A percentile compares a stretch with the other conserved stretches of the same genome.
Conservation (phyloP, 35 echinoderm and acorn worm genomes). For the Ophiothrix spiculata region DNA sequence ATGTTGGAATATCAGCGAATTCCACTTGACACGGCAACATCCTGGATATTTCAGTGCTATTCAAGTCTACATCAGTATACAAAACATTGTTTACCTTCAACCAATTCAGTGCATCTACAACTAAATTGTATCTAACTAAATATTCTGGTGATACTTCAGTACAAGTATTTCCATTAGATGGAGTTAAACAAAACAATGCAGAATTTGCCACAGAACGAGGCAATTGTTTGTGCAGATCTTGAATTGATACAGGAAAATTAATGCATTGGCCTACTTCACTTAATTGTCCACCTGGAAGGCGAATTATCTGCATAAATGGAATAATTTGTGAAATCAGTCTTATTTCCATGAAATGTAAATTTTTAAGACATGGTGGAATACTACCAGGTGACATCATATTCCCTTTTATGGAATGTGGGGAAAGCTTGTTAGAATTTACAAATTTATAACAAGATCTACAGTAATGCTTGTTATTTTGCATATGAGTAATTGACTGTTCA, state of each 20-base stretch:
- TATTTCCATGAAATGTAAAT: background rate
- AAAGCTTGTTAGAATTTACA: too few species aligned
- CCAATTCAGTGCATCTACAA: background rate
- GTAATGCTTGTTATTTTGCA: too few species aligned
- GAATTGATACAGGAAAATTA: background rate
- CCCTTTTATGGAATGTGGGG: too few species aligned
- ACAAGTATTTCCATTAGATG: background rate
- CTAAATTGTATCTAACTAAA: background rate
- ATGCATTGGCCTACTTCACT: background rate
- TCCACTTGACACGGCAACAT: too few species aligned
- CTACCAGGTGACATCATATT: background rate
- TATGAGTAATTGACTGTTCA: too few species aligned
- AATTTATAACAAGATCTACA: too few species aligned
- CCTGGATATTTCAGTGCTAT: background rate
- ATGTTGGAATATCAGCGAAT: background rate
- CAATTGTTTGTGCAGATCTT: background rate
- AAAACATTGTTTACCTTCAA: background rate
- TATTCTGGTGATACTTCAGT: background rate
- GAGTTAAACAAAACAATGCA: background rate
- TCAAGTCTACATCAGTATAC: background rate
- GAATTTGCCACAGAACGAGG: background rate
- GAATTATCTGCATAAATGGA: background rate
- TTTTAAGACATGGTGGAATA: background rate
- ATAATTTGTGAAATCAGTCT: background rate
- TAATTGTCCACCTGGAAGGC: background rate